phyloP scores from a whole-genome alignment of 2,113 vertebrate genomes.

The Synodontis membranacea region DNA sequence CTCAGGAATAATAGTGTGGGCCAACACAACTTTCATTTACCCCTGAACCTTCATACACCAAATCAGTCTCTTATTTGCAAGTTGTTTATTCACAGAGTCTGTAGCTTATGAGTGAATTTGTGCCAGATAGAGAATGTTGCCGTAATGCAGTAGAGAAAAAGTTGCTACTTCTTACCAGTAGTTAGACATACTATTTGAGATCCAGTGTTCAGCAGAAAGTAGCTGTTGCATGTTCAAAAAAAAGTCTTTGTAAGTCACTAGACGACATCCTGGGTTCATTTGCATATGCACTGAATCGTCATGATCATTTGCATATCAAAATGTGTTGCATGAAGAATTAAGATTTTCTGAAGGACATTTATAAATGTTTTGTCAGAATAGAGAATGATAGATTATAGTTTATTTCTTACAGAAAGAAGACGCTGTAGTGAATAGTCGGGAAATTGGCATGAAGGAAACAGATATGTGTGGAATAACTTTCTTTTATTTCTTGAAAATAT shows the following conservation, averaged over 20 bases:
- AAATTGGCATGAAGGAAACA: neutral
- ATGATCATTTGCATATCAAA: neutral
- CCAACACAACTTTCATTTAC: neutral
- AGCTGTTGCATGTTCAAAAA: neutral
- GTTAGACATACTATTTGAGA: neutral
- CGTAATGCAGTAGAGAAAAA: neutral
- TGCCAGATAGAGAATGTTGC: neutral
- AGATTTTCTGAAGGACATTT: neutral
- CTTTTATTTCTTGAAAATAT: neutral
- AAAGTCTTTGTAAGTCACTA: neutral
- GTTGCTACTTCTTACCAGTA: neutral
- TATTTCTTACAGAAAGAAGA: neutral
- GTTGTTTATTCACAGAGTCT: neutral
- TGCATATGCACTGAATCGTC: neutral
- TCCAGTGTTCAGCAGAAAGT: neutral
- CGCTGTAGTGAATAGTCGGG: neutral
- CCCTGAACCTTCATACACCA: neutral
- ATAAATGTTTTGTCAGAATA: neutral
- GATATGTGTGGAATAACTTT: neutral
- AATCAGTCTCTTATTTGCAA: neutral
- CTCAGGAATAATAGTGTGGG: neutral
- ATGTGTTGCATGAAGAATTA: neutral
- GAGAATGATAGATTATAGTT: neutral
- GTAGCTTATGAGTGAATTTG: neutral
- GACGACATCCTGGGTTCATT: neutral